Base-by-base conservation (phyloP, 2,797 vertebrate genomes). In the Neosalanx taihuensis region DNA sequence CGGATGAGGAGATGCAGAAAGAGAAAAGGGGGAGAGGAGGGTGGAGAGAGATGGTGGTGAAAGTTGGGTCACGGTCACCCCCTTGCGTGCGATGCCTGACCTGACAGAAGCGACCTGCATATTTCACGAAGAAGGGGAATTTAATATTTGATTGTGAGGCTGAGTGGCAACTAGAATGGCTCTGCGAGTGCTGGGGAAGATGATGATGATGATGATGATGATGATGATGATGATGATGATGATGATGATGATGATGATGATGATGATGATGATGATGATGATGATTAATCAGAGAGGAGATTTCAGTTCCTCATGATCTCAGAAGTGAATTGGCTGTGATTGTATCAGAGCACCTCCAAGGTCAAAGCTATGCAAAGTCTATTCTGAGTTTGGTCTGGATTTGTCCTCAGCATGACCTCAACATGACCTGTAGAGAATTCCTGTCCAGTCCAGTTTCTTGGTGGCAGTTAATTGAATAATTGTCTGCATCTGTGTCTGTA, bases 81-180 rank as follows among this genome's bases (percentile, higher is more conserved):
- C 72, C n/a, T 70, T 71, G 68, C 56, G 9, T 83, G 73, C 68
- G 20, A n/a, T 35, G 33, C 72, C 77, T 80, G 71, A 88, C 80
- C 73, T 79, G 31, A 67, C 82, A 77, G 56, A 70, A 29, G 63
- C 64, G 1, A 31, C 67, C 72, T 81, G 49, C n/a, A 64, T 87
- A 66, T 85, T 89, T 9, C 3, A 89, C 88, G 81, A 81, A 7
- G 41, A 9, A 56, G 41, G 35, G 1, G 35, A 67, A 57, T 46
- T 89, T 71, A 88, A 91, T 90, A 90, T 90, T 91, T 89, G 35
- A 90, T 88, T 59, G 71, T n/a, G 61, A 9, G 2, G 41, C 41
- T 46, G 41, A 12, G 41, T 46, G 13, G 41, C 41, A 46, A 46
- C 41, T 46, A 46, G 12, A 12, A 46, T 46, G 41, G 9, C 12